phyloP scores from a whole-genome alignment of 2,113 vertebrate genomes.

The Dasypus novemcinctus region DNA sequence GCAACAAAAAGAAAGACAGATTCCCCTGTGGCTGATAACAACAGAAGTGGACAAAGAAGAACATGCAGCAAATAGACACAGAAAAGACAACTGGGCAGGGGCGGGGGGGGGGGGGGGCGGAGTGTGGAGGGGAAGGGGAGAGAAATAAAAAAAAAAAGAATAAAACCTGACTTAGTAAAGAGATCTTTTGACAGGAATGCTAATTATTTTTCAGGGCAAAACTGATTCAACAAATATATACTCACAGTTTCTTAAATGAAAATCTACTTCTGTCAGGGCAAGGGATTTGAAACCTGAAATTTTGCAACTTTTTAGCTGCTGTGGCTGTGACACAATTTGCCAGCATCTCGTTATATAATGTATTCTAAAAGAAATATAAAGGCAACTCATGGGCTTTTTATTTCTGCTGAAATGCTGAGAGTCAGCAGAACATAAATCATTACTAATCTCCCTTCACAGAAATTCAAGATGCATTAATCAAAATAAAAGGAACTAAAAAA shows the following conservation, averaged over 20 bases:
- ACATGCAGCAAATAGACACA: no score
- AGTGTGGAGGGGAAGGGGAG: no score
- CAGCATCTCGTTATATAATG: neutral
- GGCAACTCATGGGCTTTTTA: neutral
- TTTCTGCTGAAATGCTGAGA: neutral
- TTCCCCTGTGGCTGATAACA: no score
- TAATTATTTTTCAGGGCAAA: neutral
- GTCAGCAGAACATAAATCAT: neutral
- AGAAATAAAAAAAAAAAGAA: no score
- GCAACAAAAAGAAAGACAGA: no score
- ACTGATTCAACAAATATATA: neutral
- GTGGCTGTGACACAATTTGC: neutral
- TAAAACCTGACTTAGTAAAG: neutral
- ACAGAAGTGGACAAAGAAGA: no score
- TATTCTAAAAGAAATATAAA: constrained; percentile 11
- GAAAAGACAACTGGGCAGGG: no score
- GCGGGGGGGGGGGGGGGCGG: no score
- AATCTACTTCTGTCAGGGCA: neutral
- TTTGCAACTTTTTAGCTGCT: neutral
- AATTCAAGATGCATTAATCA: neutral
- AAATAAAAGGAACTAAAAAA: neutral
- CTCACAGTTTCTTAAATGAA: neutral
- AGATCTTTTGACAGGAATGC: neutral
- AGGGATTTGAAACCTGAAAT: neutral
- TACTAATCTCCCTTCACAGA: neutral